A percentile compares a stretch with the other conserved stretches of the same genome.
Evolutionary conservation across 2,113 vertebrate species (phyloP).

Genomic region (Hipposideros armiger): DNA sequence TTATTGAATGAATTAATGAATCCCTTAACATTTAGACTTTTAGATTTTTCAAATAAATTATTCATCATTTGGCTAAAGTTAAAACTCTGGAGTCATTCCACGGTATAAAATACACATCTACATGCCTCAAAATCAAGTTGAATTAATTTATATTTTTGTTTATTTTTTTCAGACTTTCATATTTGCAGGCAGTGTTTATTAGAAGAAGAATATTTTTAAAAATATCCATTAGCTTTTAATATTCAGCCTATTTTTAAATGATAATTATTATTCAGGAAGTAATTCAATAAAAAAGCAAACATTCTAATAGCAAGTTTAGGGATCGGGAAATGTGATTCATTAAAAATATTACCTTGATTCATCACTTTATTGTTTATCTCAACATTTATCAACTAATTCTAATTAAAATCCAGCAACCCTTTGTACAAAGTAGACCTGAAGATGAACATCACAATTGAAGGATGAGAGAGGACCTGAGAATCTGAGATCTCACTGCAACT

Average conservation of each 20-base stretch:
- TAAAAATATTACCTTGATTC: conserved; percentile 40
- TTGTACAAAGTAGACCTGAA: neutral
- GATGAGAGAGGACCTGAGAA: neutral
- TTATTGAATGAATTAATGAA: conserved; percentile 32
- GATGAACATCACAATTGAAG: neutral
- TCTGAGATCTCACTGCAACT: neutral
- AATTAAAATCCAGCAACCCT: neutral
- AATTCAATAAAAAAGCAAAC: conserved; percentile 44
- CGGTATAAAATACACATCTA: conserved; percentile 48
- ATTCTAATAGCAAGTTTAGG: conserved; percentile 53
- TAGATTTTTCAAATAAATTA: conserved; percentile 28
- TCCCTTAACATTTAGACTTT: neutral
- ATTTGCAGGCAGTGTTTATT: conserved; percentile 23
- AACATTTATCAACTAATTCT: conserved; percentile 27
- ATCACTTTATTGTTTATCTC: conserved; percentile 5
- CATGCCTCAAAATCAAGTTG: neutral
- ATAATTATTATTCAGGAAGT: conserved; percentile 60
- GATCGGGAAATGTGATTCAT: conserved; percentile 9
- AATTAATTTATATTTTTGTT: neutral
- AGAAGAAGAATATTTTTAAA: neutral
- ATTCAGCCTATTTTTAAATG: neutral
- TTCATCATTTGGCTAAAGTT: neutral
- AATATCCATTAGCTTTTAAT: neutral
- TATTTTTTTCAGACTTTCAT: conserved; percentile 6
- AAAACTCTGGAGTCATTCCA: neutral